phyloP scores from a whole-genome alignment of 2,113 vertebrate genomes.

The Aphelocoma coerulescens region DNA sequence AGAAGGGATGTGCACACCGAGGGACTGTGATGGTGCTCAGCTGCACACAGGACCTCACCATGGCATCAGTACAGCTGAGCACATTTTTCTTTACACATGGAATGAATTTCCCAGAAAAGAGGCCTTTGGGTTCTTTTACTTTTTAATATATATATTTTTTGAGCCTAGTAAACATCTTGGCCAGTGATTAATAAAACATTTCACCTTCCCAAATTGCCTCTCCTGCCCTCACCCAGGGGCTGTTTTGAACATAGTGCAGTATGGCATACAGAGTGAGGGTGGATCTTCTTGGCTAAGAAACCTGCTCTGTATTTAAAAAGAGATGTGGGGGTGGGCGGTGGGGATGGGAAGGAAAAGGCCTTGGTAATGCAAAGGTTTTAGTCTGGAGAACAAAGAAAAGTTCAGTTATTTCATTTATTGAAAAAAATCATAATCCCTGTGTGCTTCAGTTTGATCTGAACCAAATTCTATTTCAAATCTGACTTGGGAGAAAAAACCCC shows the following conservation, averaged over 20 bases:
- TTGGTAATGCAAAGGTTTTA: not conserved
- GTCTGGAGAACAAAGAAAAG: not conserved
- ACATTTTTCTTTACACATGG: not conserved
- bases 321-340: accelerated
- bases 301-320: not conserved
- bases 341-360: not conserved
- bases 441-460: not conserved
- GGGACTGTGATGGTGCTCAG: not conserved
- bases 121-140: not conserved
- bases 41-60: not conserved
- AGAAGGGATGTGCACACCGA: accelerated
- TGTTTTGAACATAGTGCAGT: not conserved
- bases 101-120: not conserved
- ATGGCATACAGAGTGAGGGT: not conserved
- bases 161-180: not conserved
- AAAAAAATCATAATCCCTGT: not conserved
- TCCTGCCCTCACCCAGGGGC: not conserved
- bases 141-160: not conserved
- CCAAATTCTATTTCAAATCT: not conserved
- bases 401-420: not conserved
- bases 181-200: not conserved
- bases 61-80: not conserved
- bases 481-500: not conserved
- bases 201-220: not conserved
- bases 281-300: not conserved